These are phyloP conservation scores for Bhutanitis thaidina DNA, from an alignment of 2,888 invertebrate genomes.

Conservation along the genomic window DNA sequence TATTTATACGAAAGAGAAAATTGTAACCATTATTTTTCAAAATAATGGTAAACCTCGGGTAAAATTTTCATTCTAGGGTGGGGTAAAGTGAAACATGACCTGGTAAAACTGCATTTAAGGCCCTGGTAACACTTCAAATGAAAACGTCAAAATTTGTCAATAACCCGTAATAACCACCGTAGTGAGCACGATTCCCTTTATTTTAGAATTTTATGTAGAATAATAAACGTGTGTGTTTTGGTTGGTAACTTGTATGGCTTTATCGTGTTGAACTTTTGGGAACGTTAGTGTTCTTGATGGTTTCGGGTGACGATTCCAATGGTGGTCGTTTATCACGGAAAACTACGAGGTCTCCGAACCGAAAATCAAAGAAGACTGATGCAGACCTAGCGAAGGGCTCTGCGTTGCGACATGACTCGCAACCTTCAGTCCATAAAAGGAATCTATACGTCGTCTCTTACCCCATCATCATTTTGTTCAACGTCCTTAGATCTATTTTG, in stretches of 20 bases:
- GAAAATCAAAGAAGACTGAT: conserved; percentile 82
- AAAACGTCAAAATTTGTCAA: conserved; percentile 39
- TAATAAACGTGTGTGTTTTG: conserved; percentile 62
- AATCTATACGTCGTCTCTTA: conserved; percentile 94
- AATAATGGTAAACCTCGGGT: no score
- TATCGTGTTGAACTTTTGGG: conserved; percentile 60
- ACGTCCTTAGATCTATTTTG: conserved; percentile 88
- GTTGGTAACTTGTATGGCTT: conserved; percentile 62
- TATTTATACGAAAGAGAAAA: no score
- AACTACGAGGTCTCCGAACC: conserved; percentile 83
- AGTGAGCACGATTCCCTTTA: conserved; percentile 40
- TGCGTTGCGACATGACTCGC: conserved; percentile 80
- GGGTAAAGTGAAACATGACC: no score
- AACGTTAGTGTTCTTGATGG: conserved; percentile 74
- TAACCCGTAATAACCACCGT: conserved; percentile 32
- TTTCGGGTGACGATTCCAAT: conserved; percentile 80
- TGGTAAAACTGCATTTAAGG: no score
- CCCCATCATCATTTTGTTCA: conserved; percentile 92
- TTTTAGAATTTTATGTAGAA: conserved; percentile 52
- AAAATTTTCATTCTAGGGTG: no score
- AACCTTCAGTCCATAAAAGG: conserved; percentile 91
- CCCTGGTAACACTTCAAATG: no score
- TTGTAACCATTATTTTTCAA: no score
- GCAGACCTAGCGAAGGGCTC: conserved; percentile 81
- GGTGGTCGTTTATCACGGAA: conserved; percentile 83